Conservation (phyloP, 2,888 invertebrate species). For the Hylaea fasciaria region DNA sequence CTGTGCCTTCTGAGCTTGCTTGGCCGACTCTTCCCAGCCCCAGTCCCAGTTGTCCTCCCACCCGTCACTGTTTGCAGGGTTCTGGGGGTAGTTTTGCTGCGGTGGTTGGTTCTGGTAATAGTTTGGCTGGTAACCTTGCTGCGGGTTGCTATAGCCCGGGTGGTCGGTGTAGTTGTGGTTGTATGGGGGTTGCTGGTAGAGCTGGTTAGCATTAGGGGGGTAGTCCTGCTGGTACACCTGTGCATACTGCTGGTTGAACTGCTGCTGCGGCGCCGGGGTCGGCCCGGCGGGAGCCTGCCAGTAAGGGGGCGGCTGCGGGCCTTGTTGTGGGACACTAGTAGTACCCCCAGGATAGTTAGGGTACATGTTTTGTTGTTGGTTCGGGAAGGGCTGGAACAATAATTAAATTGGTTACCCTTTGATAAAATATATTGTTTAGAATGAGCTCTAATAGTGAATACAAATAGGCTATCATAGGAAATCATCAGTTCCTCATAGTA, state of each 20-base stretch:
- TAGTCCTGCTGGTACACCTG: constrained; percentile 70
- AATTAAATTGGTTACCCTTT: neutral
- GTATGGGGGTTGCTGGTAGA: constrained; percentile 58
- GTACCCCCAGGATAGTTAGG: constrained; percentile 62
- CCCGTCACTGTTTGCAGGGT: constrained; percentile 60
- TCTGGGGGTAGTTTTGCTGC: constrained; percentile 67
- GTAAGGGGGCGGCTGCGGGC: constrained; percentile 62
- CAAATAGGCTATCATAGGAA: too few relatives aligned
- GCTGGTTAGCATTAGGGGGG: constrained; percentile 66
- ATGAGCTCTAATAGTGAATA: too few relatives aligned
- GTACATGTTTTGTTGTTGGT: constrained; percentile 70
- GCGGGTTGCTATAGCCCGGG: constrained; percentile 38
- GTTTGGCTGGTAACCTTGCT: constrained; percentile 46
- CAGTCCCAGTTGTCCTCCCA: constrained; percentile 85
- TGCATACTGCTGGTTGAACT: constrained; percentile 76
- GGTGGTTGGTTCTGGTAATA: constrained; percentile 47
- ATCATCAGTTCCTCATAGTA: too few relatives aligned
- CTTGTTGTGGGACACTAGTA: constrained; percentile 43
- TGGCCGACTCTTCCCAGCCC: constrained; percentile 85
- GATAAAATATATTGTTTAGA: neutral
- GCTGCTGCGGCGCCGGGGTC: constrained; percentile 47
- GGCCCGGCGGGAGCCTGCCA: constrained; percentile 59
- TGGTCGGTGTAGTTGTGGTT: constrained; percentile 42
- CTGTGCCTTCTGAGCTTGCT: constrained; percentile 66
- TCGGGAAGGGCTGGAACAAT: constrained; percentile 68